Conservation (phyloP, 2,888 invertebrate genomes). For the Lochmaea crataegi region DNA sequence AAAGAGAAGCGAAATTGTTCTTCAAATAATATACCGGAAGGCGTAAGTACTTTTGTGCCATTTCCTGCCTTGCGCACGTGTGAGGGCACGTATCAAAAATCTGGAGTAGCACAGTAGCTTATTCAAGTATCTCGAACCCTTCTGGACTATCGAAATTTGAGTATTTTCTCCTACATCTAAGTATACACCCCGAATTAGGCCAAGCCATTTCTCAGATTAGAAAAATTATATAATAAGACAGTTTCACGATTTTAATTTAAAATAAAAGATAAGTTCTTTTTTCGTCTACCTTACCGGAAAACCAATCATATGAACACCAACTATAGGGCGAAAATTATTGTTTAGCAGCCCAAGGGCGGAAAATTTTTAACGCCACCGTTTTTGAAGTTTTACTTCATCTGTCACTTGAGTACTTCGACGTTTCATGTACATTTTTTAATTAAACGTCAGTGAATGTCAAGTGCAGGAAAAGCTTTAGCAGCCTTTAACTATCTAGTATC, state of each 20-base stretch:
- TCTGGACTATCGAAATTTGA: slow-evolving; percentile 27
- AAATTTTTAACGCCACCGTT: no score
- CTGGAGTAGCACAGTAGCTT: slow-evolving; percentile 41
- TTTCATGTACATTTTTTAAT: no score
- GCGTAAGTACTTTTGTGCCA: slow-evolving; percentile 58
- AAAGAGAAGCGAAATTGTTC: slow-evolving; percentile 34
- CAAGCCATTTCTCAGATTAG: not conserved
- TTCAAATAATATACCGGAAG: slow-evolving; percentile 58
- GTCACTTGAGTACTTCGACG: no score
- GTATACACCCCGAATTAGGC: slow-evolving; percentile 1
- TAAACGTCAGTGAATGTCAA: no score
- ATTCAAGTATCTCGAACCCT: slow-evolving; percentile 21
- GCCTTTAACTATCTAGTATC: no score
- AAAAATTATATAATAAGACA: not conserved
- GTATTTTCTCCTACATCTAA: slow-evolving; percentile 18
- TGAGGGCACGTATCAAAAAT: slow-evolving; percentile 52
- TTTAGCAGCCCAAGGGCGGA: no score
- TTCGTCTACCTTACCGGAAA: no score
- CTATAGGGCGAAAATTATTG: no score
- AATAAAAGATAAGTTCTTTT: no score
- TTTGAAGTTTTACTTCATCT: no score
- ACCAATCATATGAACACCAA: no score
- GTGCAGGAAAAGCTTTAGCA: no score
- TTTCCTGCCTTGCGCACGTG: slow-evolving; percentile 60
- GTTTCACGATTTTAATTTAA: not conserved